phyloP scores from a whole-genome alignment of 2,888 invertebrate genomes.

The Entomobrya proxima region DNA sequence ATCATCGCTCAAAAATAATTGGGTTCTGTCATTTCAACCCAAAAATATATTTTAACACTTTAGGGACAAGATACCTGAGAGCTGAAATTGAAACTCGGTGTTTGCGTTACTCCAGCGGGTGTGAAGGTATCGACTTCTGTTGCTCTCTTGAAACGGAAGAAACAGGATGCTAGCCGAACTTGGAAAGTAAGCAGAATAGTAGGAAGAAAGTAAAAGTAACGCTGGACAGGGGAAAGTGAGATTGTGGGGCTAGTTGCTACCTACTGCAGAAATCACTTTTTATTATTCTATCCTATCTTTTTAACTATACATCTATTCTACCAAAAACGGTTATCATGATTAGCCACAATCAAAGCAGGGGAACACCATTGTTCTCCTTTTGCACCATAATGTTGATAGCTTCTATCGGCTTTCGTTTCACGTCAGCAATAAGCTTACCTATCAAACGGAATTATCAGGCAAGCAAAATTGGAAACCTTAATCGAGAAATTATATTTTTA shows the following conservation, averaged over 20 bases:
- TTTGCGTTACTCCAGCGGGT: background rate
- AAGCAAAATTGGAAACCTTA: background rate
- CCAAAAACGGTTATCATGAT: background rate
- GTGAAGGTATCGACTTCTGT: background rate
- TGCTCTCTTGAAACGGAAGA: background rate
- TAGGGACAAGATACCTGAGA: background rate
- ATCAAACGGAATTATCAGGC: conserved; percentile 11
- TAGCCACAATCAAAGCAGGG: no score
- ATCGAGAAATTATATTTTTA: background rate
- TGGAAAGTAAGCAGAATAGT: no score
- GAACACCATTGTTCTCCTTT: background rate
- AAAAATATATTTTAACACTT: background rate
- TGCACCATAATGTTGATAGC: background rate
- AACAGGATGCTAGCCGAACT: background rate
- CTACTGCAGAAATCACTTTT: no score
- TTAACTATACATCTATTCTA: no score
- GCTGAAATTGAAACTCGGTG: no score
- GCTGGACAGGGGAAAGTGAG: background rate
- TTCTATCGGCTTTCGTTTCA: background rate
- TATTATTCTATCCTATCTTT: no score
- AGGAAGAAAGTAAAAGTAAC: no score
- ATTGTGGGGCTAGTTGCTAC: background rate
- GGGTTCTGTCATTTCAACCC: background rate
- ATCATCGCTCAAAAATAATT: background rate
- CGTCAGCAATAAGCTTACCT: conserved; percentile 3